Conservation (phyloP, 2,113 vertebrate species). For the Heliornis fulica region DNA sequence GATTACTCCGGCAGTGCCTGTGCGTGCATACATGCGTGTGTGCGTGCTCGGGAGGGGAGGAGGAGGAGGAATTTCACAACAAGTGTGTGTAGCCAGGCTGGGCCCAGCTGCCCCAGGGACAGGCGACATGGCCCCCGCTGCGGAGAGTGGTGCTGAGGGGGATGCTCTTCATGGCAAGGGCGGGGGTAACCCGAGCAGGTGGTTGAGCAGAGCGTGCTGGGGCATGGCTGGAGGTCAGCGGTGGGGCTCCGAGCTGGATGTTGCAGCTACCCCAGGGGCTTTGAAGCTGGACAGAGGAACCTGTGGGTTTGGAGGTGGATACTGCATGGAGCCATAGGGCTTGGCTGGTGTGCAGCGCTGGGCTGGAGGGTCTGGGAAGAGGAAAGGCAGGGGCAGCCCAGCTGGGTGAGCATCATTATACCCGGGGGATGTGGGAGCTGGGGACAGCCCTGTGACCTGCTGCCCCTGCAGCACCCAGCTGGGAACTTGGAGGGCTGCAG, state of each 20-base stretch:
- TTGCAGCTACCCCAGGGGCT: neutral
- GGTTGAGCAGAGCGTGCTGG: rapidly evolving
- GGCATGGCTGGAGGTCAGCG: neutral
- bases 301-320: neutral
- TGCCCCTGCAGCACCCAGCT: rapidly evolving
- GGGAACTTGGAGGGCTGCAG: rapidly evolving
- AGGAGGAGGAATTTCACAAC: constrained; percentile 59
- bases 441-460: neutral
- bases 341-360: neutral
- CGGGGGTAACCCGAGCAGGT: no score
- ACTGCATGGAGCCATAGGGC: rapidly evolving
- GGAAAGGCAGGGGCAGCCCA: neutral
- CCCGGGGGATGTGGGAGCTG: rapidly evolving
- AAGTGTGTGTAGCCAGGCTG: constrained; percentile 32
- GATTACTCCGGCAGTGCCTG: constrained; percentile 62
- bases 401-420: neutral
- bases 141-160: rapidly evolving
- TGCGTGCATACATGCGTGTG: neutral
- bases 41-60: constrained; percentile 18
- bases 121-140: neutral
- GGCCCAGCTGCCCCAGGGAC: constrained; percentile 28
- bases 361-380: neutral
- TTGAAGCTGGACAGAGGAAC: no score
- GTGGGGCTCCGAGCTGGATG: neutral
- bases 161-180: neutral